Evolutionary conservation across 1,140 invertebrate species (phyloP), one percentile per base, ranked within the genome.

Genomic region (Arion vulgaris): DNA sequence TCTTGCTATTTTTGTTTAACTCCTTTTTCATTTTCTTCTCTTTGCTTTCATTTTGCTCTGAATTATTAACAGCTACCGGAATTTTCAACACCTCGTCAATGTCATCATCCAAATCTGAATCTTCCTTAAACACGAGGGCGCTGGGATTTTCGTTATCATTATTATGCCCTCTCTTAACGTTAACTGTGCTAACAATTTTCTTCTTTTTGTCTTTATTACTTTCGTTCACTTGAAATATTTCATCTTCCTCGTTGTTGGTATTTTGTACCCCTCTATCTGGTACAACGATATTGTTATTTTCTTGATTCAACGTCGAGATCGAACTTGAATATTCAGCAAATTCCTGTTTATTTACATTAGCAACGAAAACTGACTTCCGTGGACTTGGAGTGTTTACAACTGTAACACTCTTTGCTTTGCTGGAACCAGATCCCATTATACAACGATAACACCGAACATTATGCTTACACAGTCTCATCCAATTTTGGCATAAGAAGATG

Each of bases 1-100:
- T 66, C 28, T 39, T 9, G 26, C 17, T n/a, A n/a, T 68, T 57
- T 45, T 77, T 79, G 77, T 79, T 68, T 32, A 1, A 11, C 41
- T 77, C 15, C 19, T 66, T 4, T 68, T 26, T 38, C 53, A 38
- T 23, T 66, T 79, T 79, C 5, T 66, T 68, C 9, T 79, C 45
- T 26, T 79, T 79, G 5, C 68, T n/a, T 66, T 39, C 68, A 19
- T 66, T 66, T 34, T 68, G 4, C 28, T 79, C 57, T 53, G 75
- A 34, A 5, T 32, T 53, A 32, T 39, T 57, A 39, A n/a, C 23
- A 17, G 57, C 13, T 17, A 68, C 36, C 13, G 77, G 77, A 39
- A 79, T 79, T 51, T 79, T 79, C 28, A 79, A 68, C 11, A 79
- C 77, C 39, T 79, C 77, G 28, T 79, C 77, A 23, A 79, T 66